Evolutionary conservation across 2,797 vertebrate species (phyloP).

Genomic region (Pangasius mekongensis): DNA sequence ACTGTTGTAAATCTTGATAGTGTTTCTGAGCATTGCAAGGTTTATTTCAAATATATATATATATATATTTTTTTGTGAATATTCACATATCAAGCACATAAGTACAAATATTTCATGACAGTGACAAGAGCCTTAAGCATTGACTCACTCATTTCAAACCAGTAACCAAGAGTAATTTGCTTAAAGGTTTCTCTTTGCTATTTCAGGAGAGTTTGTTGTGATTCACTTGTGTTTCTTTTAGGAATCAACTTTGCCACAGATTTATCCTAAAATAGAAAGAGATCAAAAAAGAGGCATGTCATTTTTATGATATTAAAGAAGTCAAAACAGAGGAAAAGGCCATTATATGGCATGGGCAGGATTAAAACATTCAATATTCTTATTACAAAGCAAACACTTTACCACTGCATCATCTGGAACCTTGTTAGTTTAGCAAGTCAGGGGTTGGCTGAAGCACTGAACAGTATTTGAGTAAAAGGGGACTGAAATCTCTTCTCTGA

Average conservation of each 20-base stretch:
- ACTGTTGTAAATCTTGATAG: background rate
- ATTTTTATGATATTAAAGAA: background rate
- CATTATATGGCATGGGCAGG: background rate
- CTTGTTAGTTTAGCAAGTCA: background rate
- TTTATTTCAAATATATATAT: background rate
- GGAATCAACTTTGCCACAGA: background rate
- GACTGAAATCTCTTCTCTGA: background rate
- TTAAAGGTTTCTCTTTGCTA: background rate
- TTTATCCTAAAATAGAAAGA: background rate
- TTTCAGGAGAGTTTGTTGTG: background rate
- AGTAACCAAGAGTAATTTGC: background rate
- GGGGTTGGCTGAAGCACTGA: background rate
- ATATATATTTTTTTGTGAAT: background rate
- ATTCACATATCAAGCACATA: background rate
- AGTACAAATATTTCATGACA: background rate
- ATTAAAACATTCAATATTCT: background rate
- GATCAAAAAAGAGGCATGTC: background rate
- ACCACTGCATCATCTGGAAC: background rate
- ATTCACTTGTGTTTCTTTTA: background rate
- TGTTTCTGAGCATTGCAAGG: background rate
- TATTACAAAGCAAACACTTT: background rate
- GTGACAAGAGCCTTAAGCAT: background rate
- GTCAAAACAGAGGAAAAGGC: background rate
- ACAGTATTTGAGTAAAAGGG: background rate
- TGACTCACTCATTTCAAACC: background rate